Base-by-base conservation (phyloP, 2,888 invertebrate genomes). In the Dryobotodes eremita region DNA sequence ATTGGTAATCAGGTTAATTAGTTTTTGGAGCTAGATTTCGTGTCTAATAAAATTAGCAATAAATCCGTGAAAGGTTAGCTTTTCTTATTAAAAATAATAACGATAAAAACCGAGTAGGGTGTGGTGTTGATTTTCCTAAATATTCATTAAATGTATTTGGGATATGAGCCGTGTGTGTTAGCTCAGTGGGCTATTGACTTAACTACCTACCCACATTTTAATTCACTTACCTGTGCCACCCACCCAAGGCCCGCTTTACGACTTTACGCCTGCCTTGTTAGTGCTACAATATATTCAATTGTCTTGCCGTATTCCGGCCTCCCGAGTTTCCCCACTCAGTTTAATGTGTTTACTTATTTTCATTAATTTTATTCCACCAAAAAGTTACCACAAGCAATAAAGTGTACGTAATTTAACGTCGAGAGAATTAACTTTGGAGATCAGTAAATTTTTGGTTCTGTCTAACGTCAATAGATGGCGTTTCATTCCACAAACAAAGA, bases 151-250 rank as follows among this genome's bases (percentile, higher is more conserved):
- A 48, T 50, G n/a, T 66, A 70, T 82, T 84, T 59, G 70, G 71
- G 42, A 61, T 75, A 79, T 81, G 73, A 84, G 73, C 61, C 74
- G 81, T 31, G 42, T 79, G 64, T 79, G 76, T 75, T 70, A 64
- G 81, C 77, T 80, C 79, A 75, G 77, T 48, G 42, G 71, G 76
- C 71, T 80, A 80, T 82, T 85, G 80, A 71, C 79, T 42, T 77
- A 75, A 80, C 79, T 82, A 85, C 77, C 76, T 82, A 84, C 85
- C 71, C 82, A 71, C 79, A 73, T 87, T 92, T 92, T 92, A 93
- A 93, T 92, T 91, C 89, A 91, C 90, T 93, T 93, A 91, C 91
- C 88, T 89, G 88, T 87, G 83, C 88, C 86, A 87, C 89, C 86
- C 86, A 77, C 82, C 81, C 74, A 79, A 84, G 88, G 71, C 76